Base-by-base conservation (phyloP, 2,888 invertebrate species). In the Andrena camellia region DNA sequence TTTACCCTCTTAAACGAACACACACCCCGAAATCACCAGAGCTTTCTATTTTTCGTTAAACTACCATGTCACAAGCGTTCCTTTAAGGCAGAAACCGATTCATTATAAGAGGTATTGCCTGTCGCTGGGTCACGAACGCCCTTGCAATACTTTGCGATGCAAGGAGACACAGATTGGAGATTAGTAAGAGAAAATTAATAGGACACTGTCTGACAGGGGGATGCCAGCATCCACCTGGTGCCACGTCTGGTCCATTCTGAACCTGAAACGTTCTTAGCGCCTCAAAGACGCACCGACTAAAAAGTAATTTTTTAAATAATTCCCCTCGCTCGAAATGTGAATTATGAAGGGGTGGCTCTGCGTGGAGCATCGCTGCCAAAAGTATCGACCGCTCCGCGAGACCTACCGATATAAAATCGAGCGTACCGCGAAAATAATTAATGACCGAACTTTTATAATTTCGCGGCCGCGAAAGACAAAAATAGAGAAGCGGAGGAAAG, bases 171-270 rank as follows among this genome's bases (percentile, higher is more conserved):
- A 91, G 92, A 91, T 92, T 92, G 90, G 90, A 91, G 92, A 93
- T 93, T 92, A 93, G 92, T 85, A 87, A 88, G 89, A 88, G 82
- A 88, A 92, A 93, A 93, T 93, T 92, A 92, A 92, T 92, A 91
- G 91, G 89, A 85, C 82, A 79, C 80, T 35, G 84, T 74, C 78
- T 90, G 91, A 91, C 91, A 91, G 87, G 86, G 76, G 85, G 84
- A 87, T 81, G 82, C 85, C 74, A 73, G 79, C 75, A 90, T 88
- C 90, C 91, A 91, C 90, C 91, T 91, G 91, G 83, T 89, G 20
- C 86, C 88, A 69, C 69, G 68, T 74, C 64, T 64, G 60, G 60
- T 69, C 67, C 67, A 63, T 64, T 79, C 60, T 60, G 31, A n/a
- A 23, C 35, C 33, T n/a, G 29, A 33, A 8, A 54, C 31, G 54